These are phyloP conservation scores for Cephus runcator DNA, from an alignment of 2,888 invertebrate species.

Conservation along the genomic window DNA sequence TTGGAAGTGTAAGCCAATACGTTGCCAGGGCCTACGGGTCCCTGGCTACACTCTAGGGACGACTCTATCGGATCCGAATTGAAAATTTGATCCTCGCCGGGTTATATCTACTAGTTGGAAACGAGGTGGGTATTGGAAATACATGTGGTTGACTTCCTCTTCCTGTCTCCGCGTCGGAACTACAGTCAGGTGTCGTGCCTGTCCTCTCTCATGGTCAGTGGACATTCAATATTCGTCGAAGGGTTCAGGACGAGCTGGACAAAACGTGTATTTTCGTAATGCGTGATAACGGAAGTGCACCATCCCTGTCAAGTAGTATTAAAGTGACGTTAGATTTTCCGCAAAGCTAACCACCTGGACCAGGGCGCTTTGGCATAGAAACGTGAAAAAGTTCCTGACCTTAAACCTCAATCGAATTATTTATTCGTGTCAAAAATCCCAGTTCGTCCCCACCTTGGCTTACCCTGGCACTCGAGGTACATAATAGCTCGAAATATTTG, in stretches of 20 bases:
- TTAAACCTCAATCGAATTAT: neutral
- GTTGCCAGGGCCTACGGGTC: slow-evolving; percentile 25
- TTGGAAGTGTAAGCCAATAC: slow-evolving; percentile 62
- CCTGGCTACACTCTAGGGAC: slow-evolving; percentile 29
- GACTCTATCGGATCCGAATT: slow-evolving; percentile 43
- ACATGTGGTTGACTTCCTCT: slow-evolving; percentile 61
- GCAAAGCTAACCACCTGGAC: neutral
- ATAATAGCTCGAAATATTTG: neutral
- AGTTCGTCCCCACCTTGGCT: neutral
- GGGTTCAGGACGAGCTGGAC: slow-evolving; percentile 4
- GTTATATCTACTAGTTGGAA: slow-evolving; percentile 33
- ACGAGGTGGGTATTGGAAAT: slow-evolving; percentile 32
- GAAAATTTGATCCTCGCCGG: slow-evolving; percentile 42
- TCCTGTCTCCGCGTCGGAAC: slow-evolving; percentile 60
- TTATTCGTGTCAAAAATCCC: neutral
- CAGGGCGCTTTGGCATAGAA: neutral
- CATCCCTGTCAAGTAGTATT: neutral
- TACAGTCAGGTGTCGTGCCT: slow-evolving; percentile 57
- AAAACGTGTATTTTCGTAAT: neutral
- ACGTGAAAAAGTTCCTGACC: neutral
- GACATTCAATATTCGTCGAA: slow-evolving; percentile 33
- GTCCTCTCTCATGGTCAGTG: slow-evolving; percentile 22
- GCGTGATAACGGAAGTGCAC: neutral
- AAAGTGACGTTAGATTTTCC: neutral
- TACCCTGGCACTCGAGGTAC: too few relatives aligned